A percentile compares a stretch with the other conserved stretches of the same genome.
phyloP scores from a whole-genome alignment of 2,888 invertebrate species.

The Stenolophus ochropezus region DNA sequence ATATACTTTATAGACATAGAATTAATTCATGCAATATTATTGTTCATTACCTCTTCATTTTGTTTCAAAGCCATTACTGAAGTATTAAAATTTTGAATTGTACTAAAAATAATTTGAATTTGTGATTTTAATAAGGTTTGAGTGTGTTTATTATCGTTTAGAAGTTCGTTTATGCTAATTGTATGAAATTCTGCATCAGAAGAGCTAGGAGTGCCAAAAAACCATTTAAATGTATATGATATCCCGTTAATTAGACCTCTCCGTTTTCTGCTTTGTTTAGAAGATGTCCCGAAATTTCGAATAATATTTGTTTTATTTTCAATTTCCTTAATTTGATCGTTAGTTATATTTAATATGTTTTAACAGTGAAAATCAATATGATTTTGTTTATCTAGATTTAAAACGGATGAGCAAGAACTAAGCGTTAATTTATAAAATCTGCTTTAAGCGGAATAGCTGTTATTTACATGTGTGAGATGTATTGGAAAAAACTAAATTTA shows the following conservation, averaged over 20 bases:
- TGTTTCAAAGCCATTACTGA: slow-evolving; percentile 55
- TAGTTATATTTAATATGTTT: slow-evolving; percentile 3
- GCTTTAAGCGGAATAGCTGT: neutral
- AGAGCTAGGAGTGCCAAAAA: slow-evolving; percentile 59
- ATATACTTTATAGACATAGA: slow-evolving; percentile 47
- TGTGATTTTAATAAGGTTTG: slow-evolving; percentile 62
- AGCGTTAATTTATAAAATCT: neutral
- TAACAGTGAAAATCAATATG: slow-evolving; percentile 32
- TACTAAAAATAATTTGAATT: slow-evolving; percentile 61
- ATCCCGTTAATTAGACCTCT: slow-evolving; percentile 61
- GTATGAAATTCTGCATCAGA: slow-evolving; percentile 61
- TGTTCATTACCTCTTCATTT: slow-evolving; percentile 52
- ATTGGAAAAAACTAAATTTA: slow-evolving; percentile 47
- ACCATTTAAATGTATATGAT: slow-evolving; percentile 61
- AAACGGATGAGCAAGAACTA: neutral
- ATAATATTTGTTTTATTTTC: neutral
- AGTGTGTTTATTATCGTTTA: slow-evolving; percentile 60
- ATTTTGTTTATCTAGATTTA: neutral
- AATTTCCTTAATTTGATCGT: slow-evolving; percentile 12
- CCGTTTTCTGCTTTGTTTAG: slow-evolving; percentile 34
- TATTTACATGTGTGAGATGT: slow-evolving; percentile 11
- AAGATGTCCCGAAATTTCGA: neutral
- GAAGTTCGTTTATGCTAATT: slow-evolving; percentile 50
- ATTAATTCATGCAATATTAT: slow-evolving; percentile 58
- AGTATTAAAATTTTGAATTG: slow-evolving; percentile 62